A percentile compares a stretch with the other conserved stretches of the same genome.
These are phyloP conservation scores for Drosophila lacteicornis DNA, from an alignment of 1,140 invertebrate genomes.

Conservation along the genomic window DNA sequence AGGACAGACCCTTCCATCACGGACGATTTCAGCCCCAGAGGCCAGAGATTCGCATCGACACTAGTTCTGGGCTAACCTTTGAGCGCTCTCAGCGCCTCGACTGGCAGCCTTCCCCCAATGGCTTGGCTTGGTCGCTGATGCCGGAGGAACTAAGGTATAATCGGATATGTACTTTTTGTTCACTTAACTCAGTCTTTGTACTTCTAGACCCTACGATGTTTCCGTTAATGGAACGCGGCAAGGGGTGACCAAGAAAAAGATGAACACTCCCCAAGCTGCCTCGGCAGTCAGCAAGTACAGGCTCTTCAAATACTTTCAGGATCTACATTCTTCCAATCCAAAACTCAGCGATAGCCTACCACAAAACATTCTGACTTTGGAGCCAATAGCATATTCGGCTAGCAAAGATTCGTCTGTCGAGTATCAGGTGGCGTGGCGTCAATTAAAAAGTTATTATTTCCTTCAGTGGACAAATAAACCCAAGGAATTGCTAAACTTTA, in stretches of 20 bases:
- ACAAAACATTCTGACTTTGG: slow-evolving; percentile 44
- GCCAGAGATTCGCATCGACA: slow-evolving; percentile 78
- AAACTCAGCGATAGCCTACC: slow-evolving; percentile 68
- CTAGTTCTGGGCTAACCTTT: slow-evolving; percentile 84
- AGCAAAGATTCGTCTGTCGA: slow-evolving; percentile 85
- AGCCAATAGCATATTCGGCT: slow-evolving; percentile 85
- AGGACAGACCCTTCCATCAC: slow-evolving; percentile 66
- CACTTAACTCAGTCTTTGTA: background rate
- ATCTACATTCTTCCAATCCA: slow-evolving; percentile 81
- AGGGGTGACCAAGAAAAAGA: slow-evolving; percentile 91
- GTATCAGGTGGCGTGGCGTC: slow-evolving; percentile 85
- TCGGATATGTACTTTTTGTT: slow-evolving; percentile 85
- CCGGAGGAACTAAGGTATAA: slow-evolving; percentile 85
- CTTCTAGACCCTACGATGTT: slow-evolving; percentile 89
- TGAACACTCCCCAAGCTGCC: slow-evolving; percentile 85
- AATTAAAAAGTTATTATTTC: slow-evolving; percentile 86
- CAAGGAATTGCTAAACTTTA: slow-evolving; percentile 83
- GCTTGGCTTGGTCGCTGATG: slow-evolving; percentile 88
- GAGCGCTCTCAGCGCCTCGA: slow-evolving; percentile 83
- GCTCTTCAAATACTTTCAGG: slow-evolving; percentile 87
- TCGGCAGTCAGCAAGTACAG: slow-evolving; percentile 88
- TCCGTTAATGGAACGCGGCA: slow-evolving; percentile 92
- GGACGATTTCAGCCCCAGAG: slow-evolving; percentile 68
- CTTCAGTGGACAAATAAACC: slow-evolving; percentile 87
- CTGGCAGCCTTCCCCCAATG: slow-evolving; percentile 86